phyloP scores from a whole-genome alignment of 2,888 invertebrate genomes.

The Pachymerium ferrugineum region DNA sequence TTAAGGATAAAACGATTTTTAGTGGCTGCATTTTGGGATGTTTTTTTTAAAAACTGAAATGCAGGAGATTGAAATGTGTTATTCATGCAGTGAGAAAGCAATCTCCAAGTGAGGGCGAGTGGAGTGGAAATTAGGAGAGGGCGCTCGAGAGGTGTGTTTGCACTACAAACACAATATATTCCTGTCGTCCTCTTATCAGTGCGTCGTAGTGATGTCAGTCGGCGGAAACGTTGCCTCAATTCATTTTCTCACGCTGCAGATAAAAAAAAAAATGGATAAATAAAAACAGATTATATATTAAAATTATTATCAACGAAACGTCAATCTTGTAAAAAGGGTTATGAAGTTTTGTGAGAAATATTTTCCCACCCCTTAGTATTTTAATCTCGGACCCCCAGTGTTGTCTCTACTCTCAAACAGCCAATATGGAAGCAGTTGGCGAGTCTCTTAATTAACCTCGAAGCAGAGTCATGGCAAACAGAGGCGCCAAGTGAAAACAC shows the following conservation, averaged over 20 bases:
- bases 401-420: conserved; percentile 24
- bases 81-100: conserved; percentile 27
- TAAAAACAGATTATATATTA: conserved; percentile 24
- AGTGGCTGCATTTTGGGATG: background rate
- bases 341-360: background rate
- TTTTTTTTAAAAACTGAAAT: background rate
- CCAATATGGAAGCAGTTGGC: conserved; percentile 23
- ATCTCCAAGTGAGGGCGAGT: conserved; percentile 24
- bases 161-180: conserved; percentile 27
- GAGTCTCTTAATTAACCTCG: conserved; percentile 22
- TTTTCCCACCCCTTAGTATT: background rate
- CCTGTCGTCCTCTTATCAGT: conserved; percentile 27
- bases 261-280: conserved; percentile 12
- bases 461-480: conserved; percentile 27
- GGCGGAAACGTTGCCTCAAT: conserved; percentile 24
- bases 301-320: conserved; percentile 24
- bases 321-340: background rate
- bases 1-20: background rate
- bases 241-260: conserved; percentile 25
- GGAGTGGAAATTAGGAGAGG: conserved; percentile 27
- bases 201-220: conserved; percentile 24
- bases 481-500: conserved; percentile 27
- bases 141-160: conserved; percentile 25
- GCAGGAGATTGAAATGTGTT: conserved; percentile 24
- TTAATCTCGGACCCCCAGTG: conserved; percentile 3